phyloP scores from a whole-genome alignment of 92 coral and sea anemone species.

The Epizoanthus stellaris region DNA sequence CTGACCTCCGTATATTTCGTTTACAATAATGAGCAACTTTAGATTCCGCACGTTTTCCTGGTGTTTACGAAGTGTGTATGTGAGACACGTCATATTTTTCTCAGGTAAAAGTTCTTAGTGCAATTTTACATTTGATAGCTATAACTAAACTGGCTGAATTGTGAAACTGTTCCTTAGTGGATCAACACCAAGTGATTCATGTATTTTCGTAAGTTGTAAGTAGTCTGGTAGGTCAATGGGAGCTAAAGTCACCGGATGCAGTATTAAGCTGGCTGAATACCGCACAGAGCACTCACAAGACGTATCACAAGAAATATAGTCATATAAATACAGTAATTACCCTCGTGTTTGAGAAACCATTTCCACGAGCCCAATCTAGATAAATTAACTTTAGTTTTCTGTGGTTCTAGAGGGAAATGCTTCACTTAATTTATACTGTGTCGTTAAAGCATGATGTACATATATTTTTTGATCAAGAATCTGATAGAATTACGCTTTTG shows the following conservation, averaged over 20 bases:
- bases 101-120: too few species aligned
- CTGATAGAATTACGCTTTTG: background rate
- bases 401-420: background rate
- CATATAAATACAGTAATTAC: background rate
- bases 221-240: too few species aligned
- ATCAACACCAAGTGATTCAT: too few species aligned
- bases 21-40: background rate
- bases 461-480: conserved; percentile 10
- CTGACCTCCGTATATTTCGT: background rate
- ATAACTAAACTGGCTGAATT: too few species aligned
- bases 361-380: background rate
- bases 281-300: background rate
- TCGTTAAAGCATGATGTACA: background rate
- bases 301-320: background rate
- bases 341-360: background rate
- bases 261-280: background rate
- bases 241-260: too few species aligned
- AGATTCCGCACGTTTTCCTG: too few species aligned
- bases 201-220: too few species aligned
- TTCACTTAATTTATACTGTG: background rate
- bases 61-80: background rate
- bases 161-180: too few species aligned
- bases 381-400: background rate
- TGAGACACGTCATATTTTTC: too few species aligned
- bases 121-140: too few species aligned